These are phyloP conservation scores for Apamea monoglypha DNA, from an alignment of 2,888 invertebrate species.

Conservation along the genomic window DNA sequence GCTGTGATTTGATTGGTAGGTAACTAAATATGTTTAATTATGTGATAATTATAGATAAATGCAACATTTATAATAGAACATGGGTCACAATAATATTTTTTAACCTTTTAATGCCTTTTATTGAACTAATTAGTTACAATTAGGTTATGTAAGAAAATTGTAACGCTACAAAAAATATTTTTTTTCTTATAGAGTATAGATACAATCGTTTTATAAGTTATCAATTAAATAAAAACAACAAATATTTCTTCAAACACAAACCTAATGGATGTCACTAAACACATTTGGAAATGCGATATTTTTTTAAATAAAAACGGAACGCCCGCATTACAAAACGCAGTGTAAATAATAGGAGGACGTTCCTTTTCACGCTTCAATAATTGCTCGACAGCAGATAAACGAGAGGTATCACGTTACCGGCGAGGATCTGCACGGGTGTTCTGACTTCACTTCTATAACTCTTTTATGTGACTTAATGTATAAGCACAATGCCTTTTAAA, in stretches of 20 bases:
- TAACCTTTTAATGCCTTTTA: conserved; percentile 3
- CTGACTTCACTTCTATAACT: conserved; percentile 80
- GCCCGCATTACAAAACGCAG: conserved; percentile 89
- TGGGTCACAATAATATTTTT: background rate
- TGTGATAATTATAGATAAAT: background rate
- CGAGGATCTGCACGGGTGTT: conserved; percentile 80
- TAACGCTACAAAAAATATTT: background rate
- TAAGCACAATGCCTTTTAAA: conserved; percentile 62
- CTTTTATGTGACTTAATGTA: conserved; percentile 77
- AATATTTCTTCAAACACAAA: conserved; percentile 18
- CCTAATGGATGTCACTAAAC: conserved; percentile 63
- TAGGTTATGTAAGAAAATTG: background rate
- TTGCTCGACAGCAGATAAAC: conserved; percentile 90
- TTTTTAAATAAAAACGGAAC: conserved; percentile 85
- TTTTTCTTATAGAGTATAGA: background rate
- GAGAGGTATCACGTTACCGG: conserved; percentile 86
- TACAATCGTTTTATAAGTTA: background rate
- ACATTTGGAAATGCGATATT: conserved; percentile 88
- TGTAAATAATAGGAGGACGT: conserved; percentile 90
- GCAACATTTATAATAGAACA: background rate
- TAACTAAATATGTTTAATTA: background rate
- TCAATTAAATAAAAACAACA: background rate
- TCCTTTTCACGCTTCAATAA: conserved; percentile 91
- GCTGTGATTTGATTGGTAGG: conserved; percentile 9
- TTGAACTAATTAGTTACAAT: background rate